Base-by-base conservation (phyloP, 2,888 invertebrate species). In the Chelonus formosanus region DNA sequence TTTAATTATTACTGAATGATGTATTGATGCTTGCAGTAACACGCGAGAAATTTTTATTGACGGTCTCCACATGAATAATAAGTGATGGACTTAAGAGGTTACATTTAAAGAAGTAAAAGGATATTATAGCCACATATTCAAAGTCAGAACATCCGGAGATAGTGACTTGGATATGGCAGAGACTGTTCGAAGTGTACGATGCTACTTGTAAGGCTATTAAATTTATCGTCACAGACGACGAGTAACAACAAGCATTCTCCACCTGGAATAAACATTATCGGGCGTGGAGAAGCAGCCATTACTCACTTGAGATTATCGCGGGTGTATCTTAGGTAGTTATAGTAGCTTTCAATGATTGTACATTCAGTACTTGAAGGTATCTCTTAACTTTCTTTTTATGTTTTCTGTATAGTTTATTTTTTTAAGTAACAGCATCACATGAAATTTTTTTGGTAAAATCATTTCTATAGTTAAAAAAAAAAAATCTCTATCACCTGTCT, bases 141-240 rank as follows among this genome's bases (percentile, higher is more conserved):
- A 7, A 36, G 10, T 34, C 36, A 55, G 20, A 20, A 20, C 6
- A 40, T 40, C 6, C 40, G 6, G 40, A 40, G 40, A 40, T 40
- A 40, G 40, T 40, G 6, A 40, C 40, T 32, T 47, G 31, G 34
- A 48, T 59, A 48, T n/a, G 31, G 8, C 43, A 43, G 40, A 56
- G 43, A 57, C 5, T 5, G 5, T 31, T 48, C 8, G 31, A 32
- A 4, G 10, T n/a, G 31, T 43, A 50, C 43, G 60, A 32, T 7
- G 50, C 60, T 61, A 52, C 52, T 61, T 40, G 67, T 54, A 55
- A 69, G 65, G 67, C 67, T 69, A 67, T 61, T 61, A 53, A 53
- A 61, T 61, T 61, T 61, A 61, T 61, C 61, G 53, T 53, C 62
- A 65, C 65, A 61, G 52, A 47, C 36, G 20, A 31, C 60, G 44